phyloP scores from a whole-genome alignment of 2,888 invertebrate genomes.

The Linyphia triangularis region DNA sequence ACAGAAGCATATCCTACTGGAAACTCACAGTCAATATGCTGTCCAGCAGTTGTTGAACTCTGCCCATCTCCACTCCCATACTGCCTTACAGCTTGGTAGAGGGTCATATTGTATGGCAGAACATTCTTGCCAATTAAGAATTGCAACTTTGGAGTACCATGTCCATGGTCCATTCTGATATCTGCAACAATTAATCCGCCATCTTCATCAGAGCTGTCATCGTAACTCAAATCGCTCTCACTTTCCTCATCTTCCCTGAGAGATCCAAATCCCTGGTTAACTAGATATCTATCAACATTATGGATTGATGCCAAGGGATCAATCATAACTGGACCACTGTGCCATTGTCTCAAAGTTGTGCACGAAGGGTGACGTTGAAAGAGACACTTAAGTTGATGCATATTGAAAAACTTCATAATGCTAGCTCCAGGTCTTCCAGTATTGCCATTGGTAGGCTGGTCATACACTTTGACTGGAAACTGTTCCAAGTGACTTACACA shows the following conservation, averaged over 20 bases:
- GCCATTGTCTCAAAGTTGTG: constrained; percentile 96
- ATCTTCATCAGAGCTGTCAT: constrained; percentile 96
- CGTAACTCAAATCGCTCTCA: constrained; percentile 84
- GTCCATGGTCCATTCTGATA: constrained; percentile 85
- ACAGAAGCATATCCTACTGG: constrained; percentile 92
- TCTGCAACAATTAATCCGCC: constrained; percentile 90
- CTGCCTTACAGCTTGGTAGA: constrained; percentile 98
- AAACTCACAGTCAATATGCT: constrained; percentile 90
- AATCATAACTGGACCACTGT: constrained; percentile 98
- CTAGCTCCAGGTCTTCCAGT: constrained; percentile 86
- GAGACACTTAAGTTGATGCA: constrained; percentile 99
- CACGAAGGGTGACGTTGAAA: constrained; percentile 97
- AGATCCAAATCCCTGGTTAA: constrained; percentile 94
- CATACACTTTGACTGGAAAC: constrained; percentile 97
- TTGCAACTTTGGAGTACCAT: constrained; percentile 94
- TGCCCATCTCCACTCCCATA: constrained; percentile 83
- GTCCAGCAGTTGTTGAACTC: constrained; percentile 82
- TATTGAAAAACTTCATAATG: constrained; percentile 97
- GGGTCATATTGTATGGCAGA: constrained; percentile 98
- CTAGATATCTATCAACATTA: constrained; percentile 95
- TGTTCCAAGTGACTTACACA: constrained; percentile 98
- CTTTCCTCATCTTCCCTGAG: constrained; percentile 82
- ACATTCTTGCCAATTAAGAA: constrained; percentile 96
- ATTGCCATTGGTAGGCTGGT: constrained; percentile 88
- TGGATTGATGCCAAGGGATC: constrained; percentile 99